Evolutionary conservation across 2,113 vertebrate species (phyloP).

Genomic region (Phalacrocorax brasilianus): DNA sequence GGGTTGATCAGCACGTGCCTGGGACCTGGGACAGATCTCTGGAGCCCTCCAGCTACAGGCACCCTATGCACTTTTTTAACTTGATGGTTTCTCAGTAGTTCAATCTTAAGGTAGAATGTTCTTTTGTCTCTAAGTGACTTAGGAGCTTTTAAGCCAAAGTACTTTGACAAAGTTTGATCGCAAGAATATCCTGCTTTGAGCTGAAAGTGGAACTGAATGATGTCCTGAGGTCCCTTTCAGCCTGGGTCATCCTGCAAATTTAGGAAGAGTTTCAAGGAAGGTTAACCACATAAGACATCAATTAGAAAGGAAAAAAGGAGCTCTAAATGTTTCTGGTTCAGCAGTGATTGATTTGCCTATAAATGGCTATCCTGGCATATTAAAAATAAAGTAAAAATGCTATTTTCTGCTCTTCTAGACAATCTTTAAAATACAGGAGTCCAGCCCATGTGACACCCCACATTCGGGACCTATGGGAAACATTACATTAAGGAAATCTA

Average conservation of each 20-base stretch:
- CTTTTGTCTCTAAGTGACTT: neutral
- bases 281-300: neutral
- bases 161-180: neutral
- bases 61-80: neutral
- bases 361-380: neutral
- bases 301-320: neutral
- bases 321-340: neutral
- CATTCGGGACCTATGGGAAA: neutral
- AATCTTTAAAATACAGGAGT: neutral
- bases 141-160: neutral
- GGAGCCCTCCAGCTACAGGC: neutral
- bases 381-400: neutral
- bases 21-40: neutral
- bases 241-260: neutral
- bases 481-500: neutral
- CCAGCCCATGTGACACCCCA: neutral
- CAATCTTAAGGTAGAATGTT: neutral
- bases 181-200: neutral
- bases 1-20: neutral
- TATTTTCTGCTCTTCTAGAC: neutral
- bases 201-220: neutral
- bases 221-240: neutral
- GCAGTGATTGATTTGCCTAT: neutral
- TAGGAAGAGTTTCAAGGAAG: neutral
- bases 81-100: neutral